phyloP scores from a whole-genome alignment of 2,888 invertebrate species.

The Tachina fera region DNA sequence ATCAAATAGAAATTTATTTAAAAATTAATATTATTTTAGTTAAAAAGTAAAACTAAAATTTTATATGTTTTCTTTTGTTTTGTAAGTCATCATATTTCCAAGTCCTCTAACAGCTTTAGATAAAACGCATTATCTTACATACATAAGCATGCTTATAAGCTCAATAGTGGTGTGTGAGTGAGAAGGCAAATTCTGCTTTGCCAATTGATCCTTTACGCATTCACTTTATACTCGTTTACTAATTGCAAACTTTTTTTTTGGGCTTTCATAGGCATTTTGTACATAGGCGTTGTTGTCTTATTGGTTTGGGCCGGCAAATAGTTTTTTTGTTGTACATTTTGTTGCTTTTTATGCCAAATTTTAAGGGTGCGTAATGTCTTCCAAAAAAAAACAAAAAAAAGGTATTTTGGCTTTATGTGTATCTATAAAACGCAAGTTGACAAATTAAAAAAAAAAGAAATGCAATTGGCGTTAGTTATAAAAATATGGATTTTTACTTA shows the following conservation, averaged over 20 bases:
- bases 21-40: not conserved
- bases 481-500: constrained; percentile 42
- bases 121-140: not conserved
- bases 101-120: constrained; percentile 30
- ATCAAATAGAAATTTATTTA: not conserved
- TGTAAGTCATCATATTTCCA: not conserved
- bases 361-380: constrained; percentile 64
- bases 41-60: not conserved
- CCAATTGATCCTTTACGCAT: constrained; percentile 66
- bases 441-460: constrained; percentile 40
- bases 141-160: constrained; percentile 6
- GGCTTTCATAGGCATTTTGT: constrained; percentile 61
- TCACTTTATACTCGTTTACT: constrained; percentile 57
- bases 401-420: constrained; percentile 40
- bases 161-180: constrained; percentile 54
- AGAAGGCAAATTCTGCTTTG: constrained; percentile 39
- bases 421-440: constrained; percentile 47
- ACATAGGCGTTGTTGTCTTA: constrained; percentile 67
- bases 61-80: not conserved
- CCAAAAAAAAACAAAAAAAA: constrained; percentile 39
- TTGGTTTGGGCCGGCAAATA: constrained; percentile 66
- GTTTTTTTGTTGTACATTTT: constrained; percentile 34
- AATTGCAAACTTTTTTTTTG: constrained; percentile 64
- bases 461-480: constrained; percentile 30
- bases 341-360: constrained; percentile 51